Evolutionary conservation across 2,888 invertebrate genomes (phyloP).

Genomic region (Lissocephala sabroskyi): DNA sequence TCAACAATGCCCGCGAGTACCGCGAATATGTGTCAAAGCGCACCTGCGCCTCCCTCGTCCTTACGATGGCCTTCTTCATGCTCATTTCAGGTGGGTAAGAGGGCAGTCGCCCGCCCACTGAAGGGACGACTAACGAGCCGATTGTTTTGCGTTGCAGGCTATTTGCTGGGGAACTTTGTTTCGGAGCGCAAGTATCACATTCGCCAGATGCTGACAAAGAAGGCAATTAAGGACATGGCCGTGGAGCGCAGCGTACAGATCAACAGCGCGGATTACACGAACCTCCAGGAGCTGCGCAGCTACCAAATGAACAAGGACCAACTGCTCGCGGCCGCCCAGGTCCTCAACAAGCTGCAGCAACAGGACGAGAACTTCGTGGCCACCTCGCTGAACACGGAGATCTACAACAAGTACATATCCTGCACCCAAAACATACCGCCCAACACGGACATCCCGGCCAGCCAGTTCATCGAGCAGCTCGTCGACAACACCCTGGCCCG

Average conservation of each 20-base stretch:
- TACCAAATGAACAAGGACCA: slow-evolving; percentile 67
- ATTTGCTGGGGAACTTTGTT: slow-evolving; percentile 71
- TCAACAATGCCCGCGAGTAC: slow-evolving; percentile 68
- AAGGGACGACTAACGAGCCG: too few relatives aligned
- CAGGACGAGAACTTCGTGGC: slow-evolving; percentile 62
- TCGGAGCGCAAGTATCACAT: slow-evolving; percentile 69
- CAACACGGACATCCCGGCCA: slow-evolving; percentile 65
- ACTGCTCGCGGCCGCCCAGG: slow-evolving; percentile 59
- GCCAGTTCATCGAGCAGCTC: slow-evolving; percentile 66
- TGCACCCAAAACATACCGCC: slow-evolving; percentile 70
- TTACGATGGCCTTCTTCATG: slow-evolving; percentile 71
- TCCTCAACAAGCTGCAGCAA: slow-evolving; percentile 54
- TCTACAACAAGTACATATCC: slow-evolving; percentile 69
- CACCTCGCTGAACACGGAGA: slow-evolving; percentile 67
- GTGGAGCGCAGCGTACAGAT: slow-evolving; percentile 50
- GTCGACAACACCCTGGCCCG: slow-evolving; percentile 68
- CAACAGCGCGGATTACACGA: slow-evolving; percentile 63
- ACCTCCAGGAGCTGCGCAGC: slow-evolving; percentile 65
- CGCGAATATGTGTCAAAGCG: slow-evolving; percentile 71
- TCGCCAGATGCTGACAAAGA: slow-evolving; percentile 61
- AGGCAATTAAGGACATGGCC: slow-evolving; percentile 34
- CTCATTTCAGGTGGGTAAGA: slow-evolving; percentile 67
- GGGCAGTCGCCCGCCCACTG: neutral
- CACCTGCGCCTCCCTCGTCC: slow-evolving; percentile 69
- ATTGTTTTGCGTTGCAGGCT: slow-evolving; percentile 65